These are phyloP conservation scores for Drosophila bocki DNA, from an alignment of 1,140 invertebrate species.

Conservation along the genomic window DNA sequence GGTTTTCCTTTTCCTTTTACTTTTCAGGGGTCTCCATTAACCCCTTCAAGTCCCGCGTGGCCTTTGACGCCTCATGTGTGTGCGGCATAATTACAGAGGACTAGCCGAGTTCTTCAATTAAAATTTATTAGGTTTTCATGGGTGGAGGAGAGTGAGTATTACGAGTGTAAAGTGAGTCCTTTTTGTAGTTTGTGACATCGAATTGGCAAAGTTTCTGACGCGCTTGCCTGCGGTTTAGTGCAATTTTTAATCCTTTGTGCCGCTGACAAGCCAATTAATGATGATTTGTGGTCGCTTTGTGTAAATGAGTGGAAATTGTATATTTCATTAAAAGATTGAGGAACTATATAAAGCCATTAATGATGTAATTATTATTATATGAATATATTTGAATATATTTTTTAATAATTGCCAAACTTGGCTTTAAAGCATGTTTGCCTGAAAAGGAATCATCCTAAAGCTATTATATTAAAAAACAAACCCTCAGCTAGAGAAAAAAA, in stretches of 20 bases:
- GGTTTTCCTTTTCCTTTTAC: conserved; percentile 16
- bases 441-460: neutral
- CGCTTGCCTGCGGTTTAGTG: conserved; percentile 39
- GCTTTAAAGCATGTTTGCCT: no score
- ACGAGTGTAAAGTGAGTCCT: conserved; percentile 10
- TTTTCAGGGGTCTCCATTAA: conserved; percentile 10
- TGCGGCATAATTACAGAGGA: conserved; percentile 69
- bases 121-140: conserved; percentile 59
- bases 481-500: neutral
- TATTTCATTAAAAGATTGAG: conserved; percentile 1
- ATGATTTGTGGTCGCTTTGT: conserved; percentile 53
- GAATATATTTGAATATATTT: neutral
- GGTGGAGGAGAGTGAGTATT: neutral
- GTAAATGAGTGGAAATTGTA: conserved; percentile 10
- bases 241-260: conserved; percentile 55
- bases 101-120: conserved; percentile 46
- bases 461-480: neutral
- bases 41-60: conserved; percentile 29
- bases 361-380: no score
- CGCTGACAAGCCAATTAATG: conserved; percentile 62
- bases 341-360: neutral
- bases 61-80: conserved; percentile 68
- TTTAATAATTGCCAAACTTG: neutral
- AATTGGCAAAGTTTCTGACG: conserved; percentile 16
- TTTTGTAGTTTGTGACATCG: conserved; percentile 44